Evolutionary conservation across 1,140 invertebrate species (phyloP), one percentile per base, ranked within the genome.

Genomic region (Pectinophora gossypiella): DNA sequence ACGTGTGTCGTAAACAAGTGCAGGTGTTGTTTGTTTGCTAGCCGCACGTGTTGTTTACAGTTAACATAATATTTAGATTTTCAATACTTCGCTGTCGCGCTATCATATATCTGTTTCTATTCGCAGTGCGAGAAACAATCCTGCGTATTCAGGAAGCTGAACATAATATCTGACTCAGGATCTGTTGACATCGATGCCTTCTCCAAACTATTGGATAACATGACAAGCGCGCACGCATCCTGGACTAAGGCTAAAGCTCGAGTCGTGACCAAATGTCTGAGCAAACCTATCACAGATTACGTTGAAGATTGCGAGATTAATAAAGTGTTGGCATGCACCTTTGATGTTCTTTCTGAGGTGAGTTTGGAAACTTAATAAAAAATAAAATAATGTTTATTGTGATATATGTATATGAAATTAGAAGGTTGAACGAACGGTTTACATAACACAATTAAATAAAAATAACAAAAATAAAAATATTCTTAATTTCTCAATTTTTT

Each of bases 341-440:
- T 81, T 9, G 83, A 86, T 59, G 65, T 83, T 2, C 53, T 86
- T 0, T 68, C 74, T 32, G 83, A 86, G 76, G 83, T 86, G 69
- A 61, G 50, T 20, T 48, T 6, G 16, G n/a, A n/a, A n/a, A n/a
- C n/a, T n/a, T n/a, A n/a, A n/a, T n/a, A n/a, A 50, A n/a, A n/a
- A n/a, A n/a, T n/a, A n/a, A n/a, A n/a, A n/a, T n/a, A n/a, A n/a
- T n/a, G n/a, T n/a, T n/a, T n/a, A n/a, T n/a, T n/a, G n/a, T n/a
- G n/a, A n/a, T n/a, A n/a, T n/a, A n/a, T n/a, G n/a, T n/a, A n/a
- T n/a, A n/a, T n/a, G n/a, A n/a, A n/a, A n/a, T n/a, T n/a, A n/a
- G n/a, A n/a, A n/a, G n/a, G n/a, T n/a, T n/a, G n/a, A n/a, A n/a
- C n/a, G n/a, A n/a, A n/a, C n/a, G n/a, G n/a, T n/a, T n/a, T n/a